A percentile compares a stretch with the other conserved stretches of the same genome.
Evolutionary conservation across 2,888 invertebrate genomes (phyloP).

Genomic region (Nephrotoma appendiculata): DNA sequence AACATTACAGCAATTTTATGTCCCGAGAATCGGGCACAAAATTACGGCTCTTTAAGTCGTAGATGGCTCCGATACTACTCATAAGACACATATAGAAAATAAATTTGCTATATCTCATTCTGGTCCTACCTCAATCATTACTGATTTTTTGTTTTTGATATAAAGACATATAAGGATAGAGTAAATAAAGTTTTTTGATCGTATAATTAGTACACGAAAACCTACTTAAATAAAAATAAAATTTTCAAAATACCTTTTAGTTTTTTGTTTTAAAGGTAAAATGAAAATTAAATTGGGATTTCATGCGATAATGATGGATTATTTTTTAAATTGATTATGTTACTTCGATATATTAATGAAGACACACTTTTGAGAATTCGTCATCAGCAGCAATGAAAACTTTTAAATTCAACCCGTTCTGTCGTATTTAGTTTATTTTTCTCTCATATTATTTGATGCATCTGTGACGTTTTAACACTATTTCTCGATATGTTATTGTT

Average conservation of each 20-base stretch:
- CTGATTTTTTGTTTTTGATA: background rate
- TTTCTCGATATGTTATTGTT: no score
- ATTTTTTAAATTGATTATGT: background rate
- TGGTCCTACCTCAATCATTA: background rate
- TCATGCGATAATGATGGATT: background rate
- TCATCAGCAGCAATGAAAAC: background rate
- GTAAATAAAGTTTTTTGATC: background rate
- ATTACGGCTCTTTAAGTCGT: no score
- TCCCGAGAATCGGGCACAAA: no score
- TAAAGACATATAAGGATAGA: background rate
- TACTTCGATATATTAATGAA: background rate
- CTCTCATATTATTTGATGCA: no score
- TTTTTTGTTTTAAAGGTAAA: background rate
- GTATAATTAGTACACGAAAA: background rate
- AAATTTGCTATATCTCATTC: background rate
- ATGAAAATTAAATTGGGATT: background rate
- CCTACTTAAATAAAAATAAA: background rate
- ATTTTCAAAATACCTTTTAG: background rate
- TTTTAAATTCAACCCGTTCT: no score
- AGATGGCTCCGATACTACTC: no score
- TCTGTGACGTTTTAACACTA: no score
- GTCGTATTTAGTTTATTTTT: no score
- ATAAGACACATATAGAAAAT: no score
- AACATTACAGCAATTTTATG: no score
- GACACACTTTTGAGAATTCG: background rate